phyloP scores from a whole-genome alignment of 2,797 vertebrate genomes.

The Setipinna tenuifilis region DNA sequence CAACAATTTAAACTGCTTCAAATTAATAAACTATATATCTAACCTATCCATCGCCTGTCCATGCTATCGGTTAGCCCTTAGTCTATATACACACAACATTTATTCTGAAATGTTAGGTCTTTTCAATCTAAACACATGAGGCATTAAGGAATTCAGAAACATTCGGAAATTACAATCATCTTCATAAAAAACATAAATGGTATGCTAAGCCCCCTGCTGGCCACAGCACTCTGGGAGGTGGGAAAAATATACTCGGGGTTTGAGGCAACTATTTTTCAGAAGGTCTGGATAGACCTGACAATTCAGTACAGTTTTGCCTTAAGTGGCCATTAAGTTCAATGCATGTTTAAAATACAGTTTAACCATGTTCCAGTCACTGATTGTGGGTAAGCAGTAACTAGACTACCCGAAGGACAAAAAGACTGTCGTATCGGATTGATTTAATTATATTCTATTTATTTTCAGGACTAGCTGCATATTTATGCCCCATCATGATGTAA shows the following conservation, averaged over 20 bases:
- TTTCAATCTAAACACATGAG: no score
- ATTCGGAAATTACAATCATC: not conserved
- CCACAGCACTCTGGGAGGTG: not conserved
- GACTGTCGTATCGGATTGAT: no score
- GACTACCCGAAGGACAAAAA: not conserved
- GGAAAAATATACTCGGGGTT: not conserved
- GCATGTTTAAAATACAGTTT: not conserved
- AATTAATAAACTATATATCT: not conserved
- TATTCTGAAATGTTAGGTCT: no score
- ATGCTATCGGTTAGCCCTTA: no score
- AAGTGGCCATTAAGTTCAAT: no score
- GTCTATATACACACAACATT: no score
- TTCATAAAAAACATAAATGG: not conserved
- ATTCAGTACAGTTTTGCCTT: no score
- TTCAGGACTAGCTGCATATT: not conserved
- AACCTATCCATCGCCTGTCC: no score
- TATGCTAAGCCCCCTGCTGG: constrained; percentile 20
- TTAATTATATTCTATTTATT: no score
- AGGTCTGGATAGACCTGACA: not conserved
- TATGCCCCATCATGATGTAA: not conserved
- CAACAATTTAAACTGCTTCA: not conserved
- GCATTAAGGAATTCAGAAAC: no score
- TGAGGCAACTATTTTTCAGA: not conserved
- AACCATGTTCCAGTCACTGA: not conserved
- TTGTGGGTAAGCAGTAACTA: no score